Conservation (phyloP, 2,888 invertebrate genomes). For the Acanthosepion lycidas region DNA sequence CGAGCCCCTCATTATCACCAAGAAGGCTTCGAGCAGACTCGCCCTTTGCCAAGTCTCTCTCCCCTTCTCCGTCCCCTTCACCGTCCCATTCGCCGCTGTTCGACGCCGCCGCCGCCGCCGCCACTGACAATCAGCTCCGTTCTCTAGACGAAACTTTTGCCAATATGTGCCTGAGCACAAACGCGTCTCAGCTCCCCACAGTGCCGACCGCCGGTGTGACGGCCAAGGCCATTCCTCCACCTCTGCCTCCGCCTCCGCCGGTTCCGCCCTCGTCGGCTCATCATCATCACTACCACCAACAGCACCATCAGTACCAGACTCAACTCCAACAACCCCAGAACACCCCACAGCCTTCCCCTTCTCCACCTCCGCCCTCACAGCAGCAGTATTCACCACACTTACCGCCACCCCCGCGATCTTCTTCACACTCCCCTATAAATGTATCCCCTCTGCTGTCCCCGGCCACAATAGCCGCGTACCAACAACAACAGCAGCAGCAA, state of each 20-base stretch:
- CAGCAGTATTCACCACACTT: not conserved
- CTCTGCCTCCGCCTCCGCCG: not conserved
- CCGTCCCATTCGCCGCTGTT: not conserved
- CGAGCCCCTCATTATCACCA: not conserved
- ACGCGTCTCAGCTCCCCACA: not conserved
- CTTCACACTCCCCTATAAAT: not conserved
- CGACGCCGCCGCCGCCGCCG: not conserved
- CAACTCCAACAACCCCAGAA: not conserved
- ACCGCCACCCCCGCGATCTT: not conserved
- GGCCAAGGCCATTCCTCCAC: not conserved
- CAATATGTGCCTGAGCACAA: conserved; percentile 40
- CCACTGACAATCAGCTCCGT: not conserved
- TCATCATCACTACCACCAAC: conserved; percentile 17
- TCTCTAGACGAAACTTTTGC: conserved; percentile 24
- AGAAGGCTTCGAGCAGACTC: conserved; percentile 8
- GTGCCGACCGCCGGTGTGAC: not conserved
- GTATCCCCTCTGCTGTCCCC: not conserved
- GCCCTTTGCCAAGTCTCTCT: not conserved
- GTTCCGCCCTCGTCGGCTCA: conserved; percentile 16
- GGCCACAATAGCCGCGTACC: not conserved
- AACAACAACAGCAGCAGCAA: conserved; percentile 25
- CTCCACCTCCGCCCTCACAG: not conserved
- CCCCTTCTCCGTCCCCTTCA: not conserved
- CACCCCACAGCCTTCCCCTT: not conserved
- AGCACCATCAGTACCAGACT: not conserved